Percentiles rank a stretch among this genome's conserved stretches.
Evolutionary conservation across 2,888 invertebrate genomes (phyloP).

Genomic region (Digitonthophagus gazella): DNA sequence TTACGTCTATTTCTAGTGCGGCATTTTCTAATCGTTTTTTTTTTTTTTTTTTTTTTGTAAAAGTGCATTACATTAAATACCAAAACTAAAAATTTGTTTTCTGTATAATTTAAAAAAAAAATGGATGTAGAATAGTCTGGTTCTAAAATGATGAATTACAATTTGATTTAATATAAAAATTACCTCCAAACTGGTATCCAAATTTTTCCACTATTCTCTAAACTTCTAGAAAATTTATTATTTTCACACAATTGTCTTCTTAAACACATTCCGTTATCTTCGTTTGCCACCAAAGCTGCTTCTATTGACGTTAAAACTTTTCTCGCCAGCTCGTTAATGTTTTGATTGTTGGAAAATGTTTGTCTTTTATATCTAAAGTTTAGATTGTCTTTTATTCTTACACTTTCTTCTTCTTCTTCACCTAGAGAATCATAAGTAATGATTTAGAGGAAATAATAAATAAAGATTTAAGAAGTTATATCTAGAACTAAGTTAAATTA

Average conservation of each 20-base stretch:
- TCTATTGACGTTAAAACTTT: constrained; percentile 58
- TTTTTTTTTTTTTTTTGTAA: too few species aligned
- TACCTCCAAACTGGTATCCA: constrained; percentile 79
- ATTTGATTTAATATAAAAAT: constrained; percentile 40
- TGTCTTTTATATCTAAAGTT: constrained; percentile 44
- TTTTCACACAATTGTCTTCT: constrained; percentile 65
- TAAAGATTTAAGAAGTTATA: not conserved
- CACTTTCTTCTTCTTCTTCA: constrained; percentile 26
- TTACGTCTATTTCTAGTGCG: too few species aligned
- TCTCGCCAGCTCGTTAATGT: constrained; percentile 57
- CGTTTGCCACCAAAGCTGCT: constrained; percentile 54
- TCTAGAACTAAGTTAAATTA: too few species aligned
- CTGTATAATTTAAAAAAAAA: too few species aligned
- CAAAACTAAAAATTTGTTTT: too few species aligned
- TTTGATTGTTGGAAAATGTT: constrained; percentile 41
- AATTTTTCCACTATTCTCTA: constrained; percentile 59
- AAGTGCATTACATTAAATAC: too few species aligned
- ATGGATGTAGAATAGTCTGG: too few species aligned
- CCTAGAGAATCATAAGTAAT: too few species aligned
- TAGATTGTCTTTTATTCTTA: constrained; percentile 26
- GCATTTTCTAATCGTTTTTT: too few species aligned
- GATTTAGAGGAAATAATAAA: not conserved
- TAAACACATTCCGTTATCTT: constrained; percentile 60
- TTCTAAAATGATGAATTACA: too few species aligned
- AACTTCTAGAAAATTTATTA: constrained; percentile 60